Conservation (phyloP, 2,113 vertebrate species). For the Garra rufa region DNA sequence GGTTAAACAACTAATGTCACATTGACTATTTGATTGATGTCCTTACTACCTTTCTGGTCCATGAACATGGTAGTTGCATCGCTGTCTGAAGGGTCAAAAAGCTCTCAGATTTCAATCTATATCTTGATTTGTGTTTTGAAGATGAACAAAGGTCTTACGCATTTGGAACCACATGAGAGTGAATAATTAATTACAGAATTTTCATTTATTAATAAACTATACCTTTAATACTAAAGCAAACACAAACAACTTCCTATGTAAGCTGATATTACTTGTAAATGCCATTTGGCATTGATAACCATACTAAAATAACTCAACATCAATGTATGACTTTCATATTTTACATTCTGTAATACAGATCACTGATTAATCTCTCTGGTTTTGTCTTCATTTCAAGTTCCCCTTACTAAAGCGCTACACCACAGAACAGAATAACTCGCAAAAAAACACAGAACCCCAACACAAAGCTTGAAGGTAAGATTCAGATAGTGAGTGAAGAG, state of each 20-base stretch:
- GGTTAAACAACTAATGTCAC: too few relatives aligned
- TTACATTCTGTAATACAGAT: not conserved
- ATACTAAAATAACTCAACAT: not conserved
- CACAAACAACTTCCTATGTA: not conserved
- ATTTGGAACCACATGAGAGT: too few relatives aligned
- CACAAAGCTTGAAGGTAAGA: not conserved
- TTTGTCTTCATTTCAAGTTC: not conserved
- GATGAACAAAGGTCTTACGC: too few relatives aligned
- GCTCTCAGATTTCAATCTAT: too few relatives aligned
- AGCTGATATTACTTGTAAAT: not conserved
- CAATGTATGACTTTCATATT: not conserved
- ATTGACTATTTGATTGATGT: too few relatives aligned
- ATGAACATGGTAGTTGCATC: too few relatives aligned
- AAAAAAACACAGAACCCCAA: not conserved
- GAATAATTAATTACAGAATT: too few relatives aligned
- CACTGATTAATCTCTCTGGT: not conserved
- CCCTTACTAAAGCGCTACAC: not conserved
- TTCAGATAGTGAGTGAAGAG: not conserved
- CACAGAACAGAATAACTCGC: not conserved
- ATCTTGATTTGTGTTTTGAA: too few relatives aligned
- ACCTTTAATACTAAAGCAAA: conserved; percentile 2
- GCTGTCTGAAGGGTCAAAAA: too few relatives aligned
- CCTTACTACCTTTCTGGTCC: too few relatives aligned
- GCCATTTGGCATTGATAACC: not conserved
- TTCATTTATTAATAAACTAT: too few relatives aligned